Evolutionary conservation across 2,797 vertebrate species (phyloP).

Genomic region (Pseudochromis fuscus): DNA sequence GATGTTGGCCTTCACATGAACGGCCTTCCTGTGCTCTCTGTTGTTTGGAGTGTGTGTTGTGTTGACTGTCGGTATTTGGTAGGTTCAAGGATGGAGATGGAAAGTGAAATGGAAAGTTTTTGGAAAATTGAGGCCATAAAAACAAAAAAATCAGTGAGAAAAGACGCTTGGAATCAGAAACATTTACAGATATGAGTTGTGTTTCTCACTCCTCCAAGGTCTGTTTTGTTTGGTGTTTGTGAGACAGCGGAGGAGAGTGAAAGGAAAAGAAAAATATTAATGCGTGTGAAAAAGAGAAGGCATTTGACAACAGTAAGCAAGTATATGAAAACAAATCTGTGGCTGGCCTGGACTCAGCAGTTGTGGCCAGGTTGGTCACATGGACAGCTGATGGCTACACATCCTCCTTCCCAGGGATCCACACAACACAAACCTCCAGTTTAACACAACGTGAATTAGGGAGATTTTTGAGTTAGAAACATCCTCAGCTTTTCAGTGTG

Average conservation of each 20-base stretch:
- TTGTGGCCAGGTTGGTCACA: slow-evolving; percentile 17
- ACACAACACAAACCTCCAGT: too few species aligned
- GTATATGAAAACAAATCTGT: slow-evolving; percentile 14
- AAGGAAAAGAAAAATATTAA: slow-evolving; percentile 14
- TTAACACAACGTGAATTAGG: not conserved
- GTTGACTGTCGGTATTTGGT: not conserved
- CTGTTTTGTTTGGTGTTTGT: slow-evolving; percentile 47
- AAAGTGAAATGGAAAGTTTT: slow-evolving; percentile 9
- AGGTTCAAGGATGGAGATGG: slow-evolving; percentile 22
- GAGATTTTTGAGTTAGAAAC: not conserved
- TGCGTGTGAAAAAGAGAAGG: slow-evolving; percentile 1
- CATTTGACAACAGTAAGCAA: not conserved
- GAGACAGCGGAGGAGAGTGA: slow-evolving; percentile 35
- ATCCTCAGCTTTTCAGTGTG: too few species aligned
- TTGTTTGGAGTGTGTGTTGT: slow-evolving; percentile 36
- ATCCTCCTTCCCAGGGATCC: not conserved
- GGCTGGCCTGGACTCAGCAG: slow-evolving; percentile 14
- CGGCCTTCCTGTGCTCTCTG: slow-evolving; percentile 42
- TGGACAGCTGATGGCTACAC: slow-evolving; percentile 6
- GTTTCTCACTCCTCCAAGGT: slow-evolving; percentile 64
- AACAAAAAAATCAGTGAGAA: not conserved
- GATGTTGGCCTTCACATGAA: slow-evolving; percentile 43
- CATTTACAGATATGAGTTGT: slow-evolving; percentile 16
- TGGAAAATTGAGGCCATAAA: not conserved
- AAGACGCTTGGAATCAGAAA: slow-evolving; percentile 17